A percentile compares a stretch with the other conserved stretches of the same genome.
These are phyloP conservation scores for Tachycineta bicolor DNA, from an alignment of 2,113 vertebrate species.

Conservation along the genomic window DNA sequence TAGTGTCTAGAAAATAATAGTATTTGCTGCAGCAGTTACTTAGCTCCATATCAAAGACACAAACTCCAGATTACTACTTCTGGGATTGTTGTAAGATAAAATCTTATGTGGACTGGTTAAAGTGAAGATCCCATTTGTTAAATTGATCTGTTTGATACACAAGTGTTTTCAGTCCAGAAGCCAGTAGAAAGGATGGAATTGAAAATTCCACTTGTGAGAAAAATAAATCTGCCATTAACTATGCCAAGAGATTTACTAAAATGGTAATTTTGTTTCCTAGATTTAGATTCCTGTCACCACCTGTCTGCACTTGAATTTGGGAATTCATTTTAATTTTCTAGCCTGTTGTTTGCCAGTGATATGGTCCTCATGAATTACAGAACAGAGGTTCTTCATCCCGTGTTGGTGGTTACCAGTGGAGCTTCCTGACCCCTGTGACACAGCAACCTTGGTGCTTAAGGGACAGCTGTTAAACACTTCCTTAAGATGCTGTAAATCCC, in stretches of 20 bases:
- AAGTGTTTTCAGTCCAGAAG: neutral
- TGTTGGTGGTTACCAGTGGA: neutral
- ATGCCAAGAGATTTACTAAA: neutral
- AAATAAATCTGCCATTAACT: neutral
- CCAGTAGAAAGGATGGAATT: neutral
- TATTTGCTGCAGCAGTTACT: neutral
- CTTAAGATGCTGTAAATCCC: neutral
- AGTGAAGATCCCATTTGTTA: neutral
- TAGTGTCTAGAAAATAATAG: neutral
- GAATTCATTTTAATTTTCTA: neutral
- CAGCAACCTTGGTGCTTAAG: neutral
- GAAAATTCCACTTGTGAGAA: neutral
- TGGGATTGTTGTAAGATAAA: neutral
- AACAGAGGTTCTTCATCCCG: neutral
- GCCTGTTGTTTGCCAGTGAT: neutral
- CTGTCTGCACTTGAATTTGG: neutral
- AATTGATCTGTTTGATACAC: neutral
- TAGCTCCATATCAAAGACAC: neutral
- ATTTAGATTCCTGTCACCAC: neutral
- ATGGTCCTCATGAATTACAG: neutral
- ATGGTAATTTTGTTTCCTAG: neutral
- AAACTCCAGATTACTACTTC: neutral
- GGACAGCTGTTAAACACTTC: constrained; percentile 1
- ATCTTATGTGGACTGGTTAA: neutral
- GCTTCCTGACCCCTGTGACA: neutral